A percentile compares a stretch with the other conserved stretches of the same genome.
phyloP scores from a whole-genome alignment of 2,888 invertebrate genomes.

The Thera britannica region DNA sequence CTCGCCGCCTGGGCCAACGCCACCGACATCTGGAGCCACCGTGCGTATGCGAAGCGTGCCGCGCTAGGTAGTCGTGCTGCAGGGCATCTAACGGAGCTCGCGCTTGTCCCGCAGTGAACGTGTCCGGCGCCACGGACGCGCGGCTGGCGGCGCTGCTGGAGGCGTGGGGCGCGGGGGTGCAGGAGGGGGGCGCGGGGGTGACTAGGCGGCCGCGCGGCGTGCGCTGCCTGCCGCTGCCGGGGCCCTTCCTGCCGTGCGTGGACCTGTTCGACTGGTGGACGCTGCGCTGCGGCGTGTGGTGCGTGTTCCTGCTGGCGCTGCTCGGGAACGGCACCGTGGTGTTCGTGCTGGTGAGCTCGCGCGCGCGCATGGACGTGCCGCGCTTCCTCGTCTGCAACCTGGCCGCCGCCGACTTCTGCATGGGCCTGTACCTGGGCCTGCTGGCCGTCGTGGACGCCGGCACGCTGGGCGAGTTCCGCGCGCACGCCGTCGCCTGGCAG shows the following conservation, averaged over 20 bases:
- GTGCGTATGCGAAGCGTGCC: conserved; percentile 78
- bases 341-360: conserved; percentile 95
- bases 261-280: conserved; percentile 99
- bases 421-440: conserved; percentile 97
- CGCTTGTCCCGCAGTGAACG: conserved; percentile 56
- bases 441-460: conserved; percentile 98
- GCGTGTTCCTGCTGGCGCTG: conserved; percentile 97
- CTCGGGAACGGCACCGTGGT: conserved; percentile 98
- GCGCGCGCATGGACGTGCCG: conserved; percentile 98
- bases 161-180: conserved; percentile 22
- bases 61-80: not conserved
- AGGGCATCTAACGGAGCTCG: not conserved
- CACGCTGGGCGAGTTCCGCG: conserved; percentile 97
- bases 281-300: conserved; percentile 97
- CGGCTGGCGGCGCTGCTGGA: conserved; percentile 53
- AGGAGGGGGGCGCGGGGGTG: not conserved
- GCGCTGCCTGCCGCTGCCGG: conserved; percentile 67
- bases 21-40: conserved; percentile 93
- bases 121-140: conserved; percentile 54
- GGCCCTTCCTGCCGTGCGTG: conserved; percentile 97
- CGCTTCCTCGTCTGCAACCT: conserved; percentile 98
- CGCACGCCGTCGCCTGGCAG: conserved; percentile 99
- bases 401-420: conserved; percentile 98
- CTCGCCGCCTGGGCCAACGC: conserved; percentile 92
- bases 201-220: conserved; percentile 3